Base-by-base conservation (phyloP, 2,797 vertebrate species). In the Bufotes viridis region DNA sequence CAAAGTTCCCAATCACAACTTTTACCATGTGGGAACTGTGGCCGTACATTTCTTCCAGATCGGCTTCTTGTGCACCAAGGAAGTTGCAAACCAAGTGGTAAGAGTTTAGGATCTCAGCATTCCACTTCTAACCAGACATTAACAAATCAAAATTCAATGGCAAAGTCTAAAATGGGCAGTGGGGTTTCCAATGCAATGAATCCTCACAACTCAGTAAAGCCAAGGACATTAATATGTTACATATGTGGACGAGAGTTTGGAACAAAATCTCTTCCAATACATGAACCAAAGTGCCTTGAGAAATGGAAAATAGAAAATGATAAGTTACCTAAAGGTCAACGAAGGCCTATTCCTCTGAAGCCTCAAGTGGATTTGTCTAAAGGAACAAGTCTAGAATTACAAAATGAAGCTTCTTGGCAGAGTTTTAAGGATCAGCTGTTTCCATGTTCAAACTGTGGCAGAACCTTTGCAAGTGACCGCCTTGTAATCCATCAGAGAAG, bases 21-120 rank as follows among this genome's bases (percentile, higher is more conserved):
- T 2, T 13, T 93, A 58, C 92, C 92, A 18, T 96, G 95, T 86
- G 84, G 86, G n/a, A 86, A 74, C 58, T 96, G 95, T 34, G 92
- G 94, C 24, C 81, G 42, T 74, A 95, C 93, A 0, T 96, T 95
- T 88, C 89, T 93, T 88, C 93, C 95, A 34, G 93, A 94, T 14
- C 80, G 13, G 6, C 93, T 95, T 29, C 53, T 85, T 20, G 92
- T 93, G n/a, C 96, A 96, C 0, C 92, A 94, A 87, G 93, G 85
- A 51, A 91, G 89, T 85, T 96, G 95, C 63, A 93, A 89, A 91
- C 79, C 88, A 61, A 89, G 88, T 18, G 53, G 72, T 4, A 87
- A 89, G 0, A 0, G 10, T 8, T 34, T 2, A 11, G 61, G 58
- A 13, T 51, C 83, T 3, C 53, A 90, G 17, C 49, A 13, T 0